Conservation (phyloP, 2,888 invertebrate species). For the Callimorpha dominula region DNA sequence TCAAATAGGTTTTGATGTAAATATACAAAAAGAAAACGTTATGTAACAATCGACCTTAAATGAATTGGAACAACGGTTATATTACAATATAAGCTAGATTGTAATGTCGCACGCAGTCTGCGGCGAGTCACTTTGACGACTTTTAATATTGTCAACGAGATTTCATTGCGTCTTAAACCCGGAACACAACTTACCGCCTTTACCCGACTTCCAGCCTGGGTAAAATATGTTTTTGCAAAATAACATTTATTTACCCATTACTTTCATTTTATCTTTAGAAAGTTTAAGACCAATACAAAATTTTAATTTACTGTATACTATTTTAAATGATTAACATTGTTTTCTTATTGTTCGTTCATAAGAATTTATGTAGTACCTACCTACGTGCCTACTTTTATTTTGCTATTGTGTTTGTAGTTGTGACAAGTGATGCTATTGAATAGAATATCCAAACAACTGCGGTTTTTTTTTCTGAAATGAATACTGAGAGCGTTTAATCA, state of each 20-base stretch:
- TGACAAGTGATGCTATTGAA: background rate
- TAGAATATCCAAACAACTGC: background rate
- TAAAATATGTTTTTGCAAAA: constrained; percentile 55
- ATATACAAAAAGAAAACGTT: background rate
- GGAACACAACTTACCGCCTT: constrained; percentile 22
- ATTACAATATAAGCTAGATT: constrained; percentile 50
- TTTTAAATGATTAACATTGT: constrained; percentile 18
- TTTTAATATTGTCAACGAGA: constrained; percentile 70
- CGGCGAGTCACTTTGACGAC: constrained; percentile 61
- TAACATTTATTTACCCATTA: constrained; percentile 27
- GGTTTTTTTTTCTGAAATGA: background rate
- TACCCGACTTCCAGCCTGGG: constrained; percentile 55
- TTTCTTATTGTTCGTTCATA: constrained; percentile 41
- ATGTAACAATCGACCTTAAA: constrained; percentile 7
- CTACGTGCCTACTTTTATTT: background rate
- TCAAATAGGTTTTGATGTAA: background rate
- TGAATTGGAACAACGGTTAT: constrained; percentile 48
- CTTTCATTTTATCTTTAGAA: constrained; percentile 21
- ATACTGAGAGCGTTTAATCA: background rate
- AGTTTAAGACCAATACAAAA: constrained; percentile 19
- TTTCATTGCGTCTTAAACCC: constrained; percentile 70
- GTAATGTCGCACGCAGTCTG: constrained; percentile 41
- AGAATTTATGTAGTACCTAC: constrained; percentile 10
- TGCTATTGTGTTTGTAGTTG: background rate
- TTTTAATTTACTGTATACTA: constrained; percentile 28